A percentile compares a stretch with the other conserved stretches of the same genome.
These are phyloP conservation scores for Pristionchus pacificus DNA, from an alignment of 1,140 invertebrate species.

Conservation along the genomic window DNA sequence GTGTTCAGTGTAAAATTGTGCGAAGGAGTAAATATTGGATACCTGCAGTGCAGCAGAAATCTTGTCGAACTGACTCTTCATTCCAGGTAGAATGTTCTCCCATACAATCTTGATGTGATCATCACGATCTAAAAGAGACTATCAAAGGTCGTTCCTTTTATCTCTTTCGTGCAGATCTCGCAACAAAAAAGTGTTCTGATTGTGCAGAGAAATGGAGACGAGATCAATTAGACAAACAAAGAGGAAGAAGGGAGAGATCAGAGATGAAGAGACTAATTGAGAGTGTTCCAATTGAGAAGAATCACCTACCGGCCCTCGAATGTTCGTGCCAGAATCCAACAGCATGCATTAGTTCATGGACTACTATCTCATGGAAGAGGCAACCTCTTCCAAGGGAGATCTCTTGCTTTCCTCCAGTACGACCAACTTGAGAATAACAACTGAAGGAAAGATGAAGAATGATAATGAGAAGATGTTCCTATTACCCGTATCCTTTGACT, in stretches of 20 bases:
- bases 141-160: no score
- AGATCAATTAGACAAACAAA: background rate
- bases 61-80: constrained; percentile 57
- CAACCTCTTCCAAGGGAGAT: constrained; percentile 55
- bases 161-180: no score
- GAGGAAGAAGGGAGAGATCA: background rate
- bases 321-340: constrained; percentile 56
- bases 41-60: constrained; percentile 49
- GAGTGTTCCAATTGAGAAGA: background rate
- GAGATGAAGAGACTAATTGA: constrained; percentile 19
- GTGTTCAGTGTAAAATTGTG: no score
- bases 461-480: no score
- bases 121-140: constrained; percentile 48
- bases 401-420: constrained; percentile 56
- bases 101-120: constrained; percentile 55
- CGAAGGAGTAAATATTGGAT: background rate
- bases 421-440: constrained; percentile 56
- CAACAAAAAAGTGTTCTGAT: no score
- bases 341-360: constrained; percentile 53
- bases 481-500: constrained; percentile 53
- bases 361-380: constrained; percentile 55
- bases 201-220: background rate
- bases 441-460: constrained; percentile 31
- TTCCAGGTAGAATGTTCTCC: constrained; percentile 57
- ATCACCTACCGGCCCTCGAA: constrained; percentile 45